Base-by-base conservation (phyloP, 2,888 invertebrate genomes). In the Cephus runcator region DNA sequence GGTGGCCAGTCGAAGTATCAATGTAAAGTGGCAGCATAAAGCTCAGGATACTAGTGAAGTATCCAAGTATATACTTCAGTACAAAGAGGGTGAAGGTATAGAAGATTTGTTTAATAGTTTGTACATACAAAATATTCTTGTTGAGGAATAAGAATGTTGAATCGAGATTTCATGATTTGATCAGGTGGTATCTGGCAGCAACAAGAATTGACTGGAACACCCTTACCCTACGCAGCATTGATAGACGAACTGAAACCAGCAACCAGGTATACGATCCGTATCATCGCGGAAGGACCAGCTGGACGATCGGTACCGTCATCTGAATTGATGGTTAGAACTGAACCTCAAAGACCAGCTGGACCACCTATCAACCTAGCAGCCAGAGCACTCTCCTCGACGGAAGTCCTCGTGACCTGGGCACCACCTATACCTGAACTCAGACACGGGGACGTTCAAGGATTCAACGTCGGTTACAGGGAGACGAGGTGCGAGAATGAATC, bases 391-490 rank as follows among this genome's bases (percentile, higher is more conserved):
- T 95, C 95, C 0, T 96, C 96, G 11, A 95, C 95, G 3, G 95
- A 96, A 88, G 92, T 96, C 15, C 92, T 95, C 68, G 94, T 96
- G 12, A 95, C 95, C 12, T 96, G 96, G 95, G 92, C 94, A 82
- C 95, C 96, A 0, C 96, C 96, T 0, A 86, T 94, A 30, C 91
- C 93, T 0, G 95, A 96, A 85, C 89, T 95, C 36, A 93, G 95
- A 74, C 95, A 97, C 88, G 96, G 96, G 0, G 94, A 95, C 82
- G 94, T 96, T 80, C 94, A 95, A 85, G 96, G 96, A 34, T 96
- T 95, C 88, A 96, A 96, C 89, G 94, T 97, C 34, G 96, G 95
- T 11, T 94, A 93, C 87, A 91, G 93, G 75, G 93, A 93, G 82
- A 92, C 93, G 11, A 93, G 91, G 92, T 92, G 81, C 83, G 81